Evolutionary conservation across 2,888 invertebrate genomes (phyloP), one percentile per base, ranked within the genome.

Genomic region (Callyntrura guangdongensis): DNA sequence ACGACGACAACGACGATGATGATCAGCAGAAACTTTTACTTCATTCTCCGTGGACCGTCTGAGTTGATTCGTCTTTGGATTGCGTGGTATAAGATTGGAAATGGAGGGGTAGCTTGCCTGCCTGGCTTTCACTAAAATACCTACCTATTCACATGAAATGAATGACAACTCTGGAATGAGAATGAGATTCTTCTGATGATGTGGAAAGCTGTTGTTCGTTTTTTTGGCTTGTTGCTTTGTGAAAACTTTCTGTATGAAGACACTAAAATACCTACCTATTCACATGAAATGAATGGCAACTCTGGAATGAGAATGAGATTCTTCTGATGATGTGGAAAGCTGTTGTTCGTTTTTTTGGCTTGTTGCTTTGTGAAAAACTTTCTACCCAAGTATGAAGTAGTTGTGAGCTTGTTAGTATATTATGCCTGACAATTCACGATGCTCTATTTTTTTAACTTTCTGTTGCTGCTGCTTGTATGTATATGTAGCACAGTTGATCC

Each of bases 211-310:
- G 74, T 53, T 77, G 20, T 47, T 36, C 36, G 36, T 36, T 36
- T 36, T 20, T 53, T 53, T 79, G 77, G 77, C 77, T 79, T 79
- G 77, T 79, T 79, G 77, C 77, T 77, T 20, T 77, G 74, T 9
- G 49, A 77, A 49, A 47, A 17, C 36, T 36, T 6, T 4, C 36
- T 36, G 36, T 8, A 9, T 25, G 22, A 11, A 67, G 14, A 11
- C 74, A 72, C 36, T n/a, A 72, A 17, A 79, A 27, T 27, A 25
- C 25, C 56, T 53, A 79, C 77, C 45, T 27, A 27, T 20, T 45
- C 47, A n/a, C 72, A 72, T 14, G 1, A 8, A 72, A 2, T 72
- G 72, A 36, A 36, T 36, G 36, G 36, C 36, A 2, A 6, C 36
- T 36, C 6, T 36, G 36, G 6, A n/a, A n/a, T n/a, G n/a, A n/a